Base-by-base conservation (phyloP, 1,140 invertebrate species). In the Leptinotarsa lineolata region DNA sequence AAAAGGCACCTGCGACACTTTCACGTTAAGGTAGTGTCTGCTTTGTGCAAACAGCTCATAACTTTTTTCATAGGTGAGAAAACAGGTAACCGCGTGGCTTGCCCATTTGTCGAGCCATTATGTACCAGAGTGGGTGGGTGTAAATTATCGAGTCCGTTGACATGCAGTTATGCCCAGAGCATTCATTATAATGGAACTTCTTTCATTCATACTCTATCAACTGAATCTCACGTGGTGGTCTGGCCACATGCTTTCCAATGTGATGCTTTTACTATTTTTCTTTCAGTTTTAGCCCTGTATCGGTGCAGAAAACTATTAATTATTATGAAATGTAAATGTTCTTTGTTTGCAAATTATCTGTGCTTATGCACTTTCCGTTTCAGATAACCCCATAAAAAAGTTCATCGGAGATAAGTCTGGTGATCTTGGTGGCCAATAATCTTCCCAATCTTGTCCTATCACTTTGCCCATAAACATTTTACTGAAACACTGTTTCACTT, bases 101-200 rank as follows among this genome's bases (percentile, higher is more conserved):
- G 67, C 44, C 48, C 67, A 68, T 68, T 68, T 68, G 67, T 68
- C 67, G 54, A 45, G 20, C 21, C 13, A 45, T 68, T 21, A 68
- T 45, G 48, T 54, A 68, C 22, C 13, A 45, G 20, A 54, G 67
- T 67, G 39, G 67, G 67, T 68, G 67, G 67, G 67, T 68, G 67
- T 68, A 68, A 68, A 68, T 68, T 58, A 68, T 68, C 67, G 30
- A 39, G 30, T 54, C 45, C 48, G 67, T 54, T 68, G 67, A 68
- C 46, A 21, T 68, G 67, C 67, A 68, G 46, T 13, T 68, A 68
- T 68, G 67, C 67, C 48, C 44, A 21, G 67, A 68, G 67, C 67
- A 12, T 48, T 68, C 48, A 45, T 54, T 24, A 68, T 68, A 45
- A 48, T 58, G 48, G 20, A 68, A 68, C 48, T 54, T 54, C 15